Evolutionary conservation across 92 coral and sea anemone species (phyloP).

Genomic region (Zoanthus solanderi): DNA sequence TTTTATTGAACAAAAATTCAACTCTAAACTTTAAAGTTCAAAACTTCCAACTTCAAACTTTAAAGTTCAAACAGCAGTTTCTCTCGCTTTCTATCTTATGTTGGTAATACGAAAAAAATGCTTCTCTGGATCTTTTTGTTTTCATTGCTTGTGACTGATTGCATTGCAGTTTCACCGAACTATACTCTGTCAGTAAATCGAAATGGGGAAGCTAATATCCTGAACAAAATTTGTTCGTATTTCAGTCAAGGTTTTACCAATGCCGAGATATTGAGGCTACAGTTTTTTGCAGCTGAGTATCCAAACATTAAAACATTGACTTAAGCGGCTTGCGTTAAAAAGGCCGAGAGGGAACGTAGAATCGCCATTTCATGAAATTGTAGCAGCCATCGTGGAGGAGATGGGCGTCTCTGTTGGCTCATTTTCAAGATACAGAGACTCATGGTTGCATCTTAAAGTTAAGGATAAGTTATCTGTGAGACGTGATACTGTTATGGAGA

Average conservation of each 20-base stretch:
- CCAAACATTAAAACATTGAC: constrained; percentile 40
- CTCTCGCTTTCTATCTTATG: too few relatives aligned
- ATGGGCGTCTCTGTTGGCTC: constrained; percentile 42
- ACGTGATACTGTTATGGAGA: constrained; percentile 56
- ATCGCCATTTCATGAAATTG: constrained; percentile 38
- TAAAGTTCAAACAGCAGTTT: too few relatives aligned
- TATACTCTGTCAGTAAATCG: constrained; percentile 21
- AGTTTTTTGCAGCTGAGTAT: constrained; percentile 9
- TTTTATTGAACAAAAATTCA: not conserved
- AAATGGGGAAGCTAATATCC: not conserved
- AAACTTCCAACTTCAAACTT: too few relatives aligned
- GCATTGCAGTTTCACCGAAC: constrained; percentile 20
- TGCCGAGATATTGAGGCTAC: constrained; percentile 13
- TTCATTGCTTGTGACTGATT: not conserved
- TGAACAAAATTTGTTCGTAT: constrained; percentile 1
- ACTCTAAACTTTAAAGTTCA: not conserved
- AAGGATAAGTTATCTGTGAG: constrained; percentile 49
- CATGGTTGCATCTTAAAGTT: constrained; percentile 41
- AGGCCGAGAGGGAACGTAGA: constrained; percentile 28
- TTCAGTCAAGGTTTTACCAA: not conserved
- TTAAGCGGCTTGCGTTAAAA: constrained; percentile 15
- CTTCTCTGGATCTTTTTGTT: constrained; percentile 7
- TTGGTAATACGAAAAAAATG: not conserved
- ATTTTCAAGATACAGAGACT: constrained; percentile 53
- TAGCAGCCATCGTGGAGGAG: constrained; percentile 44